Base-by-base conservation (phyloP, 2,113 vertebrate genomes). In the Myotis yumanensis region DNA sequence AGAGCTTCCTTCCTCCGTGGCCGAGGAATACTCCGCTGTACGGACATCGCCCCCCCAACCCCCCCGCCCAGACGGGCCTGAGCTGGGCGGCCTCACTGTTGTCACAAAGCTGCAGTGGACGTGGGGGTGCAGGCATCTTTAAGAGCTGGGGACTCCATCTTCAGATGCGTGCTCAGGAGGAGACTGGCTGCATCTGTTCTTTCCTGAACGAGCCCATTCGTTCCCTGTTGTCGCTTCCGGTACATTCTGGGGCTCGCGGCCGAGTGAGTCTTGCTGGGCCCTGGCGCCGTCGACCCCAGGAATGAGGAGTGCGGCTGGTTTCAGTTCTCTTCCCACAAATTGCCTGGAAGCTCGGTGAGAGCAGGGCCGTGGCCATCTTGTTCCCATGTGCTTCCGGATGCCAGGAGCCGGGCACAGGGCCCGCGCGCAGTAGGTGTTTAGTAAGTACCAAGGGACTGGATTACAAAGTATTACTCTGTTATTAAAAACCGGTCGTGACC, bases 31-130 rank as follows among this genome's bases (percentile, higher is more conserved):
- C 23, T 17, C 17, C 77, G 12, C 12, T 9, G 20, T 37, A 6
- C 1, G 2, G 7, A 11, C n/a, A 2, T 0, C 4, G 10, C 43
- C 43, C 7, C 1, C 43, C 43, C 9, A 1, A 5, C 37, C n/a
- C 25, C 8, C n/a, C 25, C 17, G 9, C 25, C 54, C 35, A 28
- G 11, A 2, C 20, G 76, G 54, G 37, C 6, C 46, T 15, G 52
- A 4, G 15, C 2, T 22, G 20, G 32, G 28, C 37, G 43, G 46
- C 69, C 11, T 9, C 12, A 23, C 57, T 68, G 17, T 68, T 75
- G 37, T 28, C 46, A 57, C 14, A 88, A 57, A 32, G 37, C 32
- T 66, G 22, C 46, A 30, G 8, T 76, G 62, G 46, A 68, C 23
- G 9, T 7, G 16, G n/a, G n/a, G 12, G 28, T 4, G 35, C 16